Conservation (phyloP, 2,797 vertebrate species). For the Telmatherina bonti region DNA sequence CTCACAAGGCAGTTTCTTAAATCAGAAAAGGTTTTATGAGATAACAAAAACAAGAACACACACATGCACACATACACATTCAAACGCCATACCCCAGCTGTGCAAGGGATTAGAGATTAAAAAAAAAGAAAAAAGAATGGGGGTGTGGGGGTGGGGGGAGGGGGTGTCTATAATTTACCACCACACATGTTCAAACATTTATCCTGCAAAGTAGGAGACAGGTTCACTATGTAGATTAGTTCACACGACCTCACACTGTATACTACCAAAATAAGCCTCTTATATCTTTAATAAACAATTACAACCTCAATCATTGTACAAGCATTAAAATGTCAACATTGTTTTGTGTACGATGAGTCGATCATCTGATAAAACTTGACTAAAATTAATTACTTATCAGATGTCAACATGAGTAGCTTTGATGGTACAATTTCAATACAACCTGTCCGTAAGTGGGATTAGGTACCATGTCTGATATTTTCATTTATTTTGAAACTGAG, state of each 20-base stretch:
- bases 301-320: neutral
- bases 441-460: constrained; percentile 4
- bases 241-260: constrained; percentile 2
- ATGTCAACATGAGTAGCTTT: neutral
- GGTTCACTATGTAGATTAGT: constrained; percentile 6
- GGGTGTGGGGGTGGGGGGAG: too few species aligned
- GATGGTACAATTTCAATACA: constrained; percentile 30
- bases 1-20: too few species aligned
- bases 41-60: neutral
- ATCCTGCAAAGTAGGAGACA: constrained; percentile 45
- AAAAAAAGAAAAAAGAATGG: too few species aligned
- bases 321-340: constrained; percentile 26
- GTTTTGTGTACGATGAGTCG: constrained; percentile 2
- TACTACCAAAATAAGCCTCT: constrained; percentile 5
- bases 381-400: constrained; percentile 28
- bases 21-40: too few species aligned
- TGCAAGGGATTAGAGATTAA: constrained; percentile 68
- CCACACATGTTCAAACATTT: constrained; percentile 40
- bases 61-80: neutral
- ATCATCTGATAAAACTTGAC: constrained; percentile 27
- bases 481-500: constrained; percentile 23
- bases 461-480: constrained; percentile 38
- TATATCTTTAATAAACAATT: constrained; percentile 24
- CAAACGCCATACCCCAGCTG: constrained; percentile 49
- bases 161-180: constrained; percentile 30